These are phyloP conservation scores for Gobiocypris rarus DNA, from an alignment of 2,113 vertebrate genomes.

Conservation along the genomic window DNA sequence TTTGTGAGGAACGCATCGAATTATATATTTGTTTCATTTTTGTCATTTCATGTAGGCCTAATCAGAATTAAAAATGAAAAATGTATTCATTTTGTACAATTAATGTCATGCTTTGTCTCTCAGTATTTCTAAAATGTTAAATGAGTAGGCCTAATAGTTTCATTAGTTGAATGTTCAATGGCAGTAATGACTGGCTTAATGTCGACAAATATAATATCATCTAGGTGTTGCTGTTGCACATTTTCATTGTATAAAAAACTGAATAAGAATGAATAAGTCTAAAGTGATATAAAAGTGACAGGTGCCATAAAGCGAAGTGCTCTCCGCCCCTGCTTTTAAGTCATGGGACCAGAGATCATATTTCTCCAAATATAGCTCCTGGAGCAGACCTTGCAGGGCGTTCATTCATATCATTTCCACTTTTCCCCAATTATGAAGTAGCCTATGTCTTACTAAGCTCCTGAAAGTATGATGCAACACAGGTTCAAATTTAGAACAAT, in stretches of 20 bases:
- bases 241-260: neutral
- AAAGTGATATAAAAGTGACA: slow-evolving; percentile 45
- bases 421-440: slow-evolving; percentile 53
- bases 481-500: slow-evolving; percentile 53
- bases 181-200: neutral
- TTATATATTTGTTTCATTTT: too few relatives aligned
- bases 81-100: neutral
- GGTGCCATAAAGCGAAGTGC: slow-evolving; percentile 1
- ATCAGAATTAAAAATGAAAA: too few relatives aligned
- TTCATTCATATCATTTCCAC: slow-evolving; percentile 54
- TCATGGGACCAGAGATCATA: slow-evolving; percentile 53
- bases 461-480: slow-evolving; percentile 57
- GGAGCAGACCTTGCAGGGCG: slow-evolving; percentile 22
- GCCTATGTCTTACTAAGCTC: slow-evolving; percentile 26
- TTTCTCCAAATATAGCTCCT: slow-evolving; percentile 58
- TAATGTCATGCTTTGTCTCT: too few relatives aligned
- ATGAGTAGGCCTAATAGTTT: neutral
- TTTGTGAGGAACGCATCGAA: too few relatives aligned
- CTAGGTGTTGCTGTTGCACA: neutral
- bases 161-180: neutral
- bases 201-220: neutral
- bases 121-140: neutral
- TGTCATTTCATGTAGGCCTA: too few relatives aligned
- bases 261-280: slow-evolving; percentile 3
- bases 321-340: neutral